phyloP scores from a whole-genome alignment of 64 coral and sea anemone species.

The Montipora efflorescens region DNA sequence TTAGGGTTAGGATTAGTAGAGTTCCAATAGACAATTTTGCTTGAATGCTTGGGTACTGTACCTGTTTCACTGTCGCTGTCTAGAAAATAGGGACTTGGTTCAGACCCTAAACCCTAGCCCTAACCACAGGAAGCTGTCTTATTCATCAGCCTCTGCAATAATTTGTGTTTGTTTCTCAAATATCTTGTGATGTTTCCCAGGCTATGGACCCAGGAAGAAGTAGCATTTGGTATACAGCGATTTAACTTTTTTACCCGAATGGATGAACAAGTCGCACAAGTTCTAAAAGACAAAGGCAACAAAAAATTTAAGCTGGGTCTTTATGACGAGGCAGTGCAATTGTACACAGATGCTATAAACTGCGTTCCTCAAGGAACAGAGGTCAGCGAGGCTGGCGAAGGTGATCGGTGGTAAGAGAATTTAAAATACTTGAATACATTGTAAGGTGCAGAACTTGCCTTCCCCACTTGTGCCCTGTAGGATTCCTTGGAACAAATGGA shows the following conservation, averaged over 20 bases:
- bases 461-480: no score
- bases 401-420: slow-evolving; percentile 41
- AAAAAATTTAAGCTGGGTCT: slow-evolving; percentile 77
- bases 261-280: slow-evolving; percentile 54
- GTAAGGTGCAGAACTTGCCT: not conserved
- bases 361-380: slow-evolving; percentile 54
- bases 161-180: no score
- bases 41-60: no score
- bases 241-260: slow-evolving; percentile 14
- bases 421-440: not conserved
- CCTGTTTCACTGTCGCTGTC: no score
- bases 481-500: no score
- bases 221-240: slow-evolving; percentile 55
- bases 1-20: no score
- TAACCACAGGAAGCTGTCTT: no score
- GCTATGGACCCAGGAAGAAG: slow-evolving; percentile 76
- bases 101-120: no score
- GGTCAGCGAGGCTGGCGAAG: slow-evolving; percentile 39
- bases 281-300: slow-evolving; percentile 81
- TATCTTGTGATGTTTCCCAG: not conserved
- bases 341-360: slow-evolving; percentile 73
- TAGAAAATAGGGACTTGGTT: no score
- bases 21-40: no score
- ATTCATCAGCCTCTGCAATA: no score
- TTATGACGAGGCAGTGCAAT: slow-evolving; percentile 56